Percentiles rank a stretch among this genome's conserved stretches.
Evolutionary conservation across 2,888 invertebrate species (phyloP).

Genomic region (Quadroppia sp.): DNA sequence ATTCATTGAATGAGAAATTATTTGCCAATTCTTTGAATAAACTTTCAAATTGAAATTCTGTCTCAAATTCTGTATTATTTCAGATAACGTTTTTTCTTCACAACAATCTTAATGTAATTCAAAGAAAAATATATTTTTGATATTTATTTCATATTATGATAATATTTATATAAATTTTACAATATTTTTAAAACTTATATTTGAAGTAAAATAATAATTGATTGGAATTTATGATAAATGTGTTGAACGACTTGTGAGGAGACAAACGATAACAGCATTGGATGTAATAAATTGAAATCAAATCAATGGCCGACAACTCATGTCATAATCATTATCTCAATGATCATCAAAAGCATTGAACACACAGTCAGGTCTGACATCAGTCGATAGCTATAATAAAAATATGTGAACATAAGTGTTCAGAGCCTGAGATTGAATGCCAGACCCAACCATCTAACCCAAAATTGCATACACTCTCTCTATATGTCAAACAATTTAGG

Average conservation of each 20-base stretch:
- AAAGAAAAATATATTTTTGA: too few species aligned
- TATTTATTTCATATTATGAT: too few species aligned
- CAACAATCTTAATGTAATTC: too few species aligned
- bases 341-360: not conserved
- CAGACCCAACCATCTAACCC: not conserved
- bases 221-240: too few species aligned
- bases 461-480: not conserved
- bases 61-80: too few species aligned
- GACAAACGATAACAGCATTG: too few species aligned
- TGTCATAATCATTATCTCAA: not conserved
- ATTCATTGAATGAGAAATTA: not conserved
- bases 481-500: not conserved
- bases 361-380: not conserved
- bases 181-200: too few species aligned
- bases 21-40: not conserved
- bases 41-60: not conserved
- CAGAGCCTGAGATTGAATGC: not conserved
- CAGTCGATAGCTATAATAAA: not conserved
- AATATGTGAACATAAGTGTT: not conserved
- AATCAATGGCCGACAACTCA: not conserved
- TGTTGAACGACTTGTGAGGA: too few species aligned
- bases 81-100: too few species aligned
- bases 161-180: too few species aligned
- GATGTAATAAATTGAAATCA: too few species aligned
- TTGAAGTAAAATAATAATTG: too few species aligned